Evolutionary conservation across 2,113 vertebrate genomes (phyloP).

Genomic region (human (Homo sapiens)): GRCh38 chrX:54162001-54162500

Average conservation of each 20-base stretch:
- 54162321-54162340: background rate
- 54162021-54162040: background rate
- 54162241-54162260: background rate
- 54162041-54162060: constrained; percentile 1
- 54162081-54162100: background rate
- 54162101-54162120: background rate
- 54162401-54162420: background rate
- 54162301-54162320: background rate
- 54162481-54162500: background rate
- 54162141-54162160: background rate
- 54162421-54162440: background rate
- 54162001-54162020: constrained; percentile 15
- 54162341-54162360: background rate
- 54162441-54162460: background rate
- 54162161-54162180: background rate
- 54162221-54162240: background rate
- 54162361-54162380: background rate
- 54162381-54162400: background rate
- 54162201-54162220: background rate
- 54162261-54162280: background rate
- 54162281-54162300: background rate
- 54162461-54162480: background rate
- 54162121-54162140: background rate
- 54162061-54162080: background rate
- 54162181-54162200: constrained; percentile 1